These are phyloP conservation scores for Microctenopoma steveboyesi DNA, from an alignment of 2,797 vertebrate genomes.

Conservation along the genomic window DNA sequence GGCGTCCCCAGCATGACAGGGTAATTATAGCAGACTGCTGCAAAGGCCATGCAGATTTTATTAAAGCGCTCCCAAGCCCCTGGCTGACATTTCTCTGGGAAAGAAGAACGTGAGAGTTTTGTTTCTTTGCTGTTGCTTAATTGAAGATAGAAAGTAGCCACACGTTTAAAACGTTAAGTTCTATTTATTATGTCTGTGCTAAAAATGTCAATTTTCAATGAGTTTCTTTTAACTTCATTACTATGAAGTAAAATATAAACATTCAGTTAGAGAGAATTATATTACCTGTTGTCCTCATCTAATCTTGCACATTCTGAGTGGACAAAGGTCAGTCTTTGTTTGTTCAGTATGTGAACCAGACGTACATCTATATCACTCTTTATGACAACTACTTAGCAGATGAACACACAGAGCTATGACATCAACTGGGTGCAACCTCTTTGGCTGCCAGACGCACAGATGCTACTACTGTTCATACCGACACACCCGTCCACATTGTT, in stretches of 20 bases:
- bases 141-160: conserved; percentile 34
- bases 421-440: conserved; percentile 77
- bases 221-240: conserved; percentile 33
- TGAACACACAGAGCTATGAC: conserved; percentile 65
- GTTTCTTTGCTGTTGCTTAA: conserved; percentile 28
- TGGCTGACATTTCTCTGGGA: conserved; percentile 35
- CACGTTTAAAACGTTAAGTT: background rate
- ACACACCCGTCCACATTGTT: conserved; percentile 58
- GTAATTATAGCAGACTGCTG: conserved; percentile 58
- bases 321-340: conserved; percentile 34
- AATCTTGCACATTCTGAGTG: conserved; percentile 17
- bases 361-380: conserved; percentile 47
- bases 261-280: conserved; percentile 30
- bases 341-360: conserved; percentile 55
- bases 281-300: conserved; percentile 28
- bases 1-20: conserved; percentile 40
- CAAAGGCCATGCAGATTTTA: conserved; percentile 50
- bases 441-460: conserved; percentile 68
- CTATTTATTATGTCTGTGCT: conserved; percentile 2
- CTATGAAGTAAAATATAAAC: conserved; percentile 4
- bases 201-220: conserved; percentile 16
- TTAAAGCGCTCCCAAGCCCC: conserved; percentile 46
- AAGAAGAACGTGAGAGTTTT: conserved; percentile 26
- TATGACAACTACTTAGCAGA: conserved; percentile 49
- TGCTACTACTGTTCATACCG: conserved; percentile 72